Evolutionary conservation across 2,888 invertebrate genomes (phyloP).

Genomic region (Sepioteuthis lessoniana): DNA sequence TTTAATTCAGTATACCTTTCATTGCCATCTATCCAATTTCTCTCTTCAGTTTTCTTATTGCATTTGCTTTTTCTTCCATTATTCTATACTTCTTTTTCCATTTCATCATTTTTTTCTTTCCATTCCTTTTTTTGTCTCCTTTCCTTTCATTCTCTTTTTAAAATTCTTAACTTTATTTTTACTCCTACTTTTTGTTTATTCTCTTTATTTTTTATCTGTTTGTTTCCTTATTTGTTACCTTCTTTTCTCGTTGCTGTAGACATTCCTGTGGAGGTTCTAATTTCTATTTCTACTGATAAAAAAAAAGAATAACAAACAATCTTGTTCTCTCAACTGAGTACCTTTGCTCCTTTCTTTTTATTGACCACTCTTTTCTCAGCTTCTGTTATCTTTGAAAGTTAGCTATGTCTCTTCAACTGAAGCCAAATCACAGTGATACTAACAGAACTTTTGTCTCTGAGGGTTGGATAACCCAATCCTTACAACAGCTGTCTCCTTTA

Average conservation of each 20-base stretch:
- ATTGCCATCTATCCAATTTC: neutral
- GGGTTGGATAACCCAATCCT: neutral
- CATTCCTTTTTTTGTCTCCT: neutral
- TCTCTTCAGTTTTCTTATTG: neutral
- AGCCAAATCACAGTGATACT: neutral
- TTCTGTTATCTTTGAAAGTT: neutral
- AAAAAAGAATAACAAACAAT: neutral
- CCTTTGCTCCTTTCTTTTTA: neutral
- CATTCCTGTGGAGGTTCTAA: neutral
- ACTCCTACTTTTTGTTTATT: neutral
- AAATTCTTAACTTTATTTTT: too few relatives aligned
- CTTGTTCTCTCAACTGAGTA: neutral
- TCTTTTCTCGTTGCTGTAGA: neutral
- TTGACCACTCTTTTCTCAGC: neutral
- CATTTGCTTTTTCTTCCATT: neutral
- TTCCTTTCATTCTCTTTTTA: neutral
- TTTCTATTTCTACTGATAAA: slow-evolving; percentile 16
- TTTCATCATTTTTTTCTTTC: neutral
- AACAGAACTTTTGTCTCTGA: neutral
- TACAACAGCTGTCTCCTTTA: neutral
- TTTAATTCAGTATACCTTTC: neutral
- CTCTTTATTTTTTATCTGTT: neutral
- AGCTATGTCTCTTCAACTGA: neutral
- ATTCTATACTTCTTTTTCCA: neutral
- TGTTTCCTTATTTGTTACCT: neutral